Evolutionary conservation across 2,797 vertebrate species (phyloP), one percentile per base, ranked within the genome.

Genomic region (Centropyge bicolor): DNA sequence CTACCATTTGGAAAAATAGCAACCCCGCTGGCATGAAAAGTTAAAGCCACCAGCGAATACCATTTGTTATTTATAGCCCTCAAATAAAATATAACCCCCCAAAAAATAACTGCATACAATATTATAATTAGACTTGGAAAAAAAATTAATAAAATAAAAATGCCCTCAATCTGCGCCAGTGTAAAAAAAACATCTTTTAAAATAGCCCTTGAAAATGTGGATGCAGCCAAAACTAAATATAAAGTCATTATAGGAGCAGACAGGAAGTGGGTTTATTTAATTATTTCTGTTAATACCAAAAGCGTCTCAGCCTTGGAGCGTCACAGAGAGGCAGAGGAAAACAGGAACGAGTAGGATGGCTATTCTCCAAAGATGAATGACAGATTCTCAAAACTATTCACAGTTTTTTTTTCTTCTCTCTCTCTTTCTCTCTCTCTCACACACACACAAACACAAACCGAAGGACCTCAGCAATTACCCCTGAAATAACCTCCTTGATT

Each of bases 401-500:
- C 62, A 41, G 8, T 2, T 13, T 48, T 60, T 79, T 67, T 43
- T 12, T 81, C 60, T 43, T 41, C 45, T 63, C 65, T 38, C 66
- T 74, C 61, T 59, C 24, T 67, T 59, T 62, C n/a, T 36, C 7
- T 48, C 19, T 24, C 22, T 41, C 16, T 31, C 59, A 1, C 64
- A 40, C 79, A 46, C 74, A 59, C 81, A 87, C 86, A 76, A 80
- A 92, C 81, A 90, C 82, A 92, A 89, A 92, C 88, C 83, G 85
- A 85, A 90, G 84, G 88, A 87, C 91, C 91, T 91, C 83, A 63
- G 87, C 92, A 94, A 94, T 94, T 95, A 94, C 93, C 94, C 92
- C 92, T 87, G 91, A 91, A 95, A 94, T 94, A 94, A 95, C 94
- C 93, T 82, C 88, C 82, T 93, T 95, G 94, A 95, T 93, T 94